Evolutionary conservation across 2,888 invertebrate genomes (phyloP).

Genomic region (Sericinus montela): DNA sequence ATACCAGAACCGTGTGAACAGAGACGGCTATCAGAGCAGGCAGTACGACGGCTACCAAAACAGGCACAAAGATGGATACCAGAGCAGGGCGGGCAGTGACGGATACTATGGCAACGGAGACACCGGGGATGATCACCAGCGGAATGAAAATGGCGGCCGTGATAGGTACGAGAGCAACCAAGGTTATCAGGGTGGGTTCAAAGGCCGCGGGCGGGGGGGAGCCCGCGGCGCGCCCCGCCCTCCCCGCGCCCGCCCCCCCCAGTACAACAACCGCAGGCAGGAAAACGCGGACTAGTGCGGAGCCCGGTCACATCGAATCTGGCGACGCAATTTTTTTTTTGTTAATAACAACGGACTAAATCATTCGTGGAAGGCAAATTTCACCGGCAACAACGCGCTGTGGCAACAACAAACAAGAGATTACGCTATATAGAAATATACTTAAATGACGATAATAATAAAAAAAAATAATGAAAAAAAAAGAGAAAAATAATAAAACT

Average conservation of each 20-base stretch:
- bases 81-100: constrained; percentile 48
- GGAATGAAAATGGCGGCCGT: constrained; percentile 68
- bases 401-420: constrained; percentile 78
- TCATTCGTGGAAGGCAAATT: constrained; percentile 83
- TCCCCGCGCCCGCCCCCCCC: constrained; percentile 38
- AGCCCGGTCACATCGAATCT: constrained; percentile 29
- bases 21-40: constrained; percentile 55
- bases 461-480: constrained; percentile 67
- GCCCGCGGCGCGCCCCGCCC: constrained; percentile 40
- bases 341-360: constrained; percentile 67
- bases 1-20: constrained; percentile 51
- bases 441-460: constrained; percentile 39
- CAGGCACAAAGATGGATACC: constrained; percentile 54
- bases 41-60: constrained; percentile 59
- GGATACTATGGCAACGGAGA: constrained; percentile 64
- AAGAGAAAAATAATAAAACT: constrained; percentile 78
- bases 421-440: constrained; percentile 75
- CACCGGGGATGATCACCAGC: constrained; percentile 57
- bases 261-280: constrained; percentile 59
- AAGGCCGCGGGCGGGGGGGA: constrained; percentile 73
- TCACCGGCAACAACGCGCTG: constrained; percentile 83
- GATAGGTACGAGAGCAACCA: constrained; percentile 70
- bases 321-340: constrained; percentile 33
- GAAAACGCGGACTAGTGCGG: constrained; percentile 53
- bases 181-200: constrained; percentile 77